phyloP scores from a whole-genome alignment of 2,113 vertebrate genomes.

The Corydoras sp. region DNA sequence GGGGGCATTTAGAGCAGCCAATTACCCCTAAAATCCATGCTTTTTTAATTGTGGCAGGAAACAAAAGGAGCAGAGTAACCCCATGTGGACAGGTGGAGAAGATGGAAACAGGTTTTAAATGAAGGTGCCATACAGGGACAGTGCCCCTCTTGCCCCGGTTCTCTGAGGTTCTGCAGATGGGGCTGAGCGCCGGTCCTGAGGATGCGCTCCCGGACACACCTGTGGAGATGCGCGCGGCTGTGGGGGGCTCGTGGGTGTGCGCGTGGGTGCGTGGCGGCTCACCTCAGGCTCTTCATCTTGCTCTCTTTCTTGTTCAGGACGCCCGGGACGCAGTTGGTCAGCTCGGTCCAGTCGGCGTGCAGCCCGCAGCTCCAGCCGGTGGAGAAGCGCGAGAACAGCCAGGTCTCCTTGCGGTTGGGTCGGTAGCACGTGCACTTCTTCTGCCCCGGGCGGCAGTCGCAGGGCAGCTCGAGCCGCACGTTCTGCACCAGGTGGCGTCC shows the following conservation, averaged over 20 bases:
- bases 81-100: too few relatives aligned
- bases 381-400: conserved; percentile 97
- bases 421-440: conserved; percentile 99
- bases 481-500: conserved; percentile 96
- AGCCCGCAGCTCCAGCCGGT: conserved; percentile 98
- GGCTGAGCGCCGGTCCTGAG: too few relatives aligned
- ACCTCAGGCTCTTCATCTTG: conserved; percentile 79
- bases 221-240: too few relatives aligned
- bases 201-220: too few relatives aligned
- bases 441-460: conserved; percentile 95
- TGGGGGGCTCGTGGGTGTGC: neutral
- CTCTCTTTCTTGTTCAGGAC: conserved; percentile 91
- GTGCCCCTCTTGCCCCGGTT: too few relatives aligned
- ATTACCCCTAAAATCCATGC: too few relatives aligned
- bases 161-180: too few relatives aligned
- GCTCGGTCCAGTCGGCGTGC: conserved; percentile 99
- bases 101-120: too few relatives aligned
- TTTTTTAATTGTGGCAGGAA: too few relatives aligned
- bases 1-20: too few relatives aligned
- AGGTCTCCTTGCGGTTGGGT: conserved; percentile 93
- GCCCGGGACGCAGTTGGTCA: conserved; percentile 93
- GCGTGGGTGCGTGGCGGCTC: conserved; percentile 27
- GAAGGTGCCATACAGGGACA: too few relatives aligned
- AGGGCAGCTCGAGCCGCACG: conserved; percentile 92
- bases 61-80: too few relatives aligned